Evolutionary conservation across 23 tunicate genomes (phyloP).

Genomic region (Ascidia mentula): DNA sequence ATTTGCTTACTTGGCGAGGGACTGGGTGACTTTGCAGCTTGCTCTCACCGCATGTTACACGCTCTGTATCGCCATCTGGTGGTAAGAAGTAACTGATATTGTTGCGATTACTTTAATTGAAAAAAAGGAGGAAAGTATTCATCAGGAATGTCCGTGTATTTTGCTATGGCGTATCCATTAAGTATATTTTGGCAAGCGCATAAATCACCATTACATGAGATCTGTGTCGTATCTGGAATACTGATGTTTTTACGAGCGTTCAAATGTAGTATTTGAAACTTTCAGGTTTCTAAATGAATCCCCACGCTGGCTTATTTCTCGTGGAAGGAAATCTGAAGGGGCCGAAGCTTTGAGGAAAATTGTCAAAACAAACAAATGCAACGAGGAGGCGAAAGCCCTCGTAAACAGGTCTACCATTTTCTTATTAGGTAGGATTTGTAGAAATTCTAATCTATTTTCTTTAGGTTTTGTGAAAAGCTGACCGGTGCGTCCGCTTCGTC

Average conservation of each 20-base stretch:
- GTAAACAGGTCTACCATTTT: constrained; percentile 3
- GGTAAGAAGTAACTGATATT: background rate
- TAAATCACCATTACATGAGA: too few relatives aligned
- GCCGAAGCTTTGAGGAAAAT: background rate
- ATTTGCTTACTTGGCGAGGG: background rate
- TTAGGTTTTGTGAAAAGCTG: background rate
- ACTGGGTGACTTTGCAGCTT: background rate
- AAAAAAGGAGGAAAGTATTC: background rate
- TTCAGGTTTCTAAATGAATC: constrained; percentile 37
- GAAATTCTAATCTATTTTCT: background rate
- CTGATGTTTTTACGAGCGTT: too few relatives aligned
- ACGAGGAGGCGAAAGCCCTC: background rate
- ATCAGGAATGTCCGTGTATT: background rate
- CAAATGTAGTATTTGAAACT: background rate
- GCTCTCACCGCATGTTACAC: background rate
- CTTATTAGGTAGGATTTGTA: background rate
- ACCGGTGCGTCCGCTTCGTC: background rate
- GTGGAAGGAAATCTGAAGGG: background rate
- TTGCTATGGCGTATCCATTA: background rate
- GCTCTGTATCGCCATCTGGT: constrained; percentile 1
- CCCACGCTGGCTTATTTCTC: constrained; percentile 44
- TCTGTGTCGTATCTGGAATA: too few relatives aligned
- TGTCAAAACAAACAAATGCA: background rate
- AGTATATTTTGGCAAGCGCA: background rate
- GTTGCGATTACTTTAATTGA: too few relatives aligned